Percentiles rank a stretch among this genome's conserved stretches.
These are phyloP conservation scores for Martes martes DNA, from an alignment of 2,113 vertebrate genomes.

Conservation along the genomic window DNA sequence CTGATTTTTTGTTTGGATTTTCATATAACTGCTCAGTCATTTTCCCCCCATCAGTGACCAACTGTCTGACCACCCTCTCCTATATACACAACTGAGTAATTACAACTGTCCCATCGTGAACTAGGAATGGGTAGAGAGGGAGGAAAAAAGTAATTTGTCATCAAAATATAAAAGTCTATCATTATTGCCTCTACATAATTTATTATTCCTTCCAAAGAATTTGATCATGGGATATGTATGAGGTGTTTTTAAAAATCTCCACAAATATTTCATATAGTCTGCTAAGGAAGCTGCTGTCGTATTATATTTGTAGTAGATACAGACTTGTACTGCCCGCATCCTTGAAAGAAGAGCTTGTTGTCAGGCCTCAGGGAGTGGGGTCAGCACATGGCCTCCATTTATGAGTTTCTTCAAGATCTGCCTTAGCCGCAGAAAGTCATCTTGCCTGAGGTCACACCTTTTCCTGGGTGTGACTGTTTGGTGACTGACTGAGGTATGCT, in stretches of 20 bases:
- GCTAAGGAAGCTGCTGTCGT: not conserved
- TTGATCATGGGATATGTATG: not conserved
- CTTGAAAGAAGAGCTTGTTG: not conserved
- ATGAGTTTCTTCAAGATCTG: not conserved
- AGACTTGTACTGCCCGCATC: not conserved
- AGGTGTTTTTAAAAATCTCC: not conserved
- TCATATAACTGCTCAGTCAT: not conserved
- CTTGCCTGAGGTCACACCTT: not conserved
- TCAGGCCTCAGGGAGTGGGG: not conserved
- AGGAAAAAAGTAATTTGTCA: not conserved
- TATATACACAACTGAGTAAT: not conserved
- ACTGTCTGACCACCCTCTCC: not conserved
- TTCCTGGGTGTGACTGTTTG: not conserved
- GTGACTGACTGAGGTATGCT: not conserved
- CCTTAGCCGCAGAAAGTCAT: not conserved
- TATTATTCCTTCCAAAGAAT: not conserved
- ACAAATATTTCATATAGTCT: not conserved
- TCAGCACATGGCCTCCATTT: not conserved
- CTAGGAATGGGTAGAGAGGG: not conserved
- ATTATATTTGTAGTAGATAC: not conserved
- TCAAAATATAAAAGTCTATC: not conserved
- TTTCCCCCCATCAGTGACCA: not conserved
- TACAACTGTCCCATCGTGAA: not conserved
- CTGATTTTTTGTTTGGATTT: not conserved
- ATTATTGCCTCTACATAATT: not conserved